Conservation (phyloP, 53 echinoderm and acorn worm genomes). For the Paracentrotus lividus region DNA sequence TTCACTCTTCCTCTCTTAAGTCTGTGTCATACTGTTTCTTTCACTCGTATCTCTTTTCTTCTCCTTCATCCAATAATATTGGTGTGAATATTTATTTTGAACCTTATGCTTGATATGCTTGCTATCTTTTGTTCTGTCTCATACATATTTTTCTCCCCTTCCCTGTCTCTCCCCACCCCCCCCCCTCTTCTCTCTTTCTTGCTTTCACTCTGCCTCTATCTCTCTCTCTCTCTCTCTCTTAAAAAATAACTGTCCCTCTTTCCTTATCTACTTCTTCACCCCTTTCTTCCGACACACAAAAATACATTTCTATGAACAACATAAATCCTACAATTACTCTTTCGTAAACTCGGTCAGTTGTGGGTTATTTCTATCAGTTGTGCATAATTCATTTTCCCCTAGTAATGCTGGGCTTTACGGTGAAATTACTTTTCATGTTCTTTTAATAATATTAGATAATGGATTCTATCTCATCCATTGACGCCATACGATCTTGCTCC, state of each 20-base stretch:
- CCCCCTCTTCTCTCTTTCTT: neutral
- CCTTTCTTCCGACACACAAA: neutral
- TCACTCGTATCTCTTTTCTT: neutral
- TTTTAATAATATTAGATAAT: neutral
- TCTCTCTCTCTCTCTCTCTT: neutral
- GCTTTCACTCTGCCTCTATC: neutral
- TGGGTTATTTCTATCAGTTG: neutral
- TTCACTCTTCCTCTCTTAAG: no score
- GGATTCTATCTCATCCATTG: neutral
- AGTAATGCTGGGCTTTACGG: neutral
- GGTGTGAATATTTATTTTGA: no score
- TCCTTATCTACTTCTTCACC: neutral
- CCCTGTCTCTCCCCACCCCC: neutral
- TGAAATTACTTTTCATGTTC: neutral
- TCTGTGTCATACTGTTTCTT: no score
- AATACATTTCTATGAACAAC: neutral
- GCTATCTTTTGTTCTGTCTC: neutral
- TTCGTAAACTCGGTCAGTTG: neutral
- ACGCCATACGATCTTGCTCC: neutral
- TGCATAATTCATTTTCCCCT: neutral
- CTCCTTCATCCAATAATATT: neutral
- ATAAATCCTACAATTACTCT: neutral
- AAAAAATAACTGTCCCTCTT: neutral
- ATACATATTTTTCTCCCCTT: neutral
- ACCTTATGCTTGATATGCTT: no score